Evolutionary conservation across 2,888 invertebrate species (phyloP).

Genomic region (Trichogramma dendrolimi): DNA sequence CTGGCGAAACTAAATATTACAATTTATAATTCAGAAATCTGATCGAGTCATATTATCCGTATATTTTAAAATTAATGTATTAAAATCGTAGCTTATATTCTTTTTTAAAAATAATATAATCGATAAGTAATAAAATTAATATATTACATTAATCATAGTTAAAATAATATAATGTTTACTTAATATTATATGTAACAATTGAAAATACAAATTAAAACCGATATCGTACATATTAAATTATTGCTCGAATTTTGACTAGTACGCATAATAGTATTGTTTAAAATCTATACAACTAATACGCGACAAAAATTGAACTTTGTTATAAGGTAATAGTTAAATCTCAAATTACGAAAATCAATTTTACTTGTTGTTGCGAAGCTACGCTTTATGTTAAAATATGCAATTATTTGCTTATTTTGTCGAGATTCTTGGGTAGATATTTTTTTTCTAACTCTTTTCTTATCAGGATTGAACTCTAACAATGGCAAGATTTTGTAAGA

Average conservation of each 20-base stretch:
- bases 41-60: conserved; percentile 12
- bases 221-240: conserved; percentile 22
- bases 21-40: conserved; percentile 10
- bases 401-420: too few relatives aligned
- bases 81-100: conserved; percentile 6
- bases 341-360: too few relatives aligned
- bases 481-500: conserved; percentile 21
- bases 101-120: too few relatives aligned
- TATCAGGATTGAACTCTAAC: conserved; percentile 19
- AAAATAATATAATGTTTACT: conserved; percentile 5
- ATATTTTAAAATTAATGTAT: conserved; percentile 8
- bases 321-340: too few relatives aligned
- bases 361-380: too few relatives aligned
- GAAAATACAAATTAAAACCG: conserved; percentile 25
- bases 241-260: conserved; percentile 50
- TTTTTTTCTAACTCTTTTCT: conserved; percentile 12
- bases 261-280: conserved; percentile 32
- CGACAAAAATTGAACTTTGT: too few relatives aligned
- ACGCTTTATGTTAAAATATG: too few relatives aligned
- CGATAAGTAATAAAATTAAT: too few relatives aligned
- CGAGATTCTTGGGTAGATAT: too few relatives aligned
- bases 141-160: conserved; percentile 29
- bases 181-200: conserved; percentile 22
- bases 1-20: conserved; percentile 25
- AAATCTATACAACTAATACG: too few relatives aligned